Conservation (phyloP, 92 coral and sea anemone genomes). For the Pocillopora grandis region DNA sequence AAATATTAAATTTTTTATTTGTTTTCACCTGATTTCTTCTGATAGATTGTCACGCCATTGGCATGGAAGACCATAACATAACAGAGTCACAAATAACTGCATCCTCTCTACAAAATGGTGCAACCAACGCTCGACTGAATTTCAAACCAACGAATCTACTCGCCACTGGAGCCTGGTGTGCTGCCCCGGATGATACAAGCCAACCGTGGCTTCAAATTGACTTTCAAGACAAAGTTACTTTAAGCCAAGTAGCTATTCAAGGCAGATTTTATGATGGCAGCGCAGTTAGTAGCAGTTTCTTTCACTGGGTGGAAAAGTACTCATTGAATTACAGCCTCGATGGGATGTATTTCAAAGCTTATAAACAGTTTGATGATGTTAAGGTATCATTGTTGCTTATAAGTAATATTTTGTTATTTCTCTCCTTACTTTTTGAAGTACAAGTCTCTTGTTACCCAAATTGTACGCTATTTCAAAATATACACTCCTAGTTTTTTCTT, state of each 20-base stretch:
- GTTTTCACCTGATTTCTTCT: not conserved
- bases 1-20: not conserved
- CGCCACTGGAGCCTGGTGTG: not conserved
- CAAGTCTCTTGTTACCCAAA: too few relatives aligned
- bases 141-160: not conserved
- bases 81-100: slow-evolving; percentile 22
- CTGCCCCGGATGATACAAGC: not conserved
- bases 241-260: slow-evolving; percentile 31
- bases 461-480: too few relatives aligned
- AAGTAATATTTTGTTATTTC: too few relatives aligned
- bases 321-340: slow-evolving; percentile 5
- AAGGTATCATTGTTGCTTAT: not conserved
- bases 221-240: not conserved
- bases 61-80: slow-evolving; percentile 33
- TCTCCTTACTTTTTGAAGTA: not conserved
- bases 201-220: slow-evolving; percentile 34
- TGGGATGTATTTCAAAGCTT: not conserved
- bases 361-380: slow-evolving; percentile 3
- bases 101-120: not conserved
- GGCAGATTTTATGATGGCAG: slow-evolving; percentile 13
- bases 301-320: slow-evolving; percentile 32
- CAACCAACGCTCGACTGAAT: slow-evolving; percentile 10
- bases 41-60: slow-evolving; percentile 29
- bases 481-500: too few relatives aligned
- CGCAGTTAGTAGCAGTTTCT: not conserved